phyloP scores from a whole-genome alignment of 2,888 invertebrate species.

The Charanyca ferruginea region DNA sequence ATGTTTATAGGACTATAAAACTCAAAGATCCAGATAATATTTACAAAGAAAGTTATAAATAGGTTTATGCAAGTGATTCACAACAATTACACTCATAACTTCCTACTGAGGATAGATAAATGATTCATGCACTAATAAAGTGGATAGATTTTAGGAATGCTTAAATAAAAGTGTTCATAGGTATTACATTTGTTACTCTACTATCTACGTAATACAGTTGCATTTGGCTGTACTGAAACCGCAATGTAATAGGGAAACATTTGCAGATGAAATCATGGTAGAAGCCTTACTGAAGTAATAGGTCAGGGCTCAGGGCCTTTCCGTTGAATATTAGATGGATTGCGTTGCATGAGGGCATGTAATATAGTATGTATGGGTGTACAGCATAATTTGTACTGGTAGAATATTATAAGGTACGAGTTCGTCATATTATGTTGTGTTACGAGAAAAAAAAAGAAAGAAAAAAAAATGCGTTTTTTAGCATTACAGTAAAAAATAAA shows the following conservation, averaged over 20 bases:
- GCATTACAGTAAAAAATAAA: too few species aligned
- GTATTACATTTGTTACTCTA: too few species aligned
- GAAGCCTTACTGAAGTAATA: slow-evolving; percentile 42
- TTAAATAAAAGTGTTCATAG: too few species aligned
- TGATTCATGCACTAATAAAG: slow-evolving; percentile 8
- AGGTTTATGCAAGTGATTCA: slow-evolving; percentile 1
- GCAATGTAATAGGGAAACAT: not conserved
- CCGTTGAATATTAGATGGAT: slow-evolving; percentile 45
- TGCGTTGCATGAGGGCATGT: slow-evolving; percentile 32
- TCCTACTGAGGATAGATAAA: not conserved
- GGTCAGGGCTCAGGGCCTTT: slow-evolving; percentile 36
- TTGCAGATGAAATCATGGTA: slow-evolving; percentile 36
- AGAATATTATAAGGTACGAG: too few species aligned
- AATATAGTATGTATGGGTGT: slow-evolving; percentile 3
- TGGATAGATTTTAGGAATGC: not conserved
- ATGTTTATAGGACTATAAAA: not conserved
- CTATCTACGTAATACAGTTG: too few species aligned
- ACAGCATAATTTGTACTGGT: too few species aligned
- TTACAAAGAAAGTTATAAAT: not conserved
- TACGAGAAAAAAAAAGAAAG: too few species aligned
- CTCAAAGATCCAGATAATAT: not conserved
- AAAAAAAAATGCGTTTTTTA: too few species aligned
- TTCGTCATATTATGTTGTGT: too few species aligned
- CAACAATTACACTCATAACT: not conserved
- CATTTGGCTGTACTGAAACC: not conserved